Evolutionary conservation across 2,888 invertebrate genomes (phyloP), one percentile per base, ranked within the genome.

Genomic region (Hedya salicella): DNA sequence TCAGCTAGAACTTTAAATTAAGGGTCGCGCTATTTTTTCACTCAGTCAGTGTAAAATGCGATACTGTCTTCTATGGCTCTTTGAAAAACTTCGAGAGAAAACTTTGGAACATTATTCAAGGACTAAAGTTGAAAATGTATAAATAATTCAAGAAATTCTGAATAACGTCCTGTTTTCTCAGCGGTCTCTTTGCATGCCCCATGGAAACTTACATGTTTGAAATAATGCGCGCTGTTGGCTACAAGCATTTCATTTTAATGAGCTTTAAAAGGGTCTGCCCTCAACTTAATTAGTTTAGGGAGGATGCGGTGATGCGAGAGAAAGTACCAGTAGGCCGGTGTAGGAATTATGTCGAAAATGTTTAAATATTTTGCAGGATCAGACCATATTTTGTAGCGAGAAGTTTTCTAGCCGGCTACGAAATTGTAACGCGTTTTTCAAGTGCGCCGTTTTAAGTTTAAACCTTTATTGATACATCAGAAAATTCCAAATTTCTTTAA

Each of bases 221-320:
- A 32, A 54, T 61, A 59, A 52, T 48, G 63, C 32, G 59, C 16
- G 39, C 16, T 44, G 65, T 57, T 57, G 46, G 73, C 70, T 72
- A 72, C 71, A 66, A 67, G 73, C 78, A 77, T 83, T 79, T 79
- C 79, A 83, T 81, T 83, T 81, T 83, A 83, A 83, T 79, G 80
- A 82, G 76, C 78, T 73, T 82, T 80, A 79, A 82, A 82, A 79
- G 83, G 83, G 77, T 76, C 74, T 62, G 67, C 73, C 80, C 80
- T 76, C 76, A 76, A 82, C 80, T 82, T 83, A 85, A 83, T 85
- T 83, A 83, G 82, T 78, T 74, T 75, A 61, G 73, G 70, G 75
- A 78, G 82, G 82, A 83, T 84, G 82, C 80, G 64, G 69, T 73
- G 69, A 65, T 40, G 57, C 44, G 32, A 40, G 68, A 46, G 46